Conservation (phyloP, 2,888 invertebrate species). For the Cremastinae sp. region DNA sequence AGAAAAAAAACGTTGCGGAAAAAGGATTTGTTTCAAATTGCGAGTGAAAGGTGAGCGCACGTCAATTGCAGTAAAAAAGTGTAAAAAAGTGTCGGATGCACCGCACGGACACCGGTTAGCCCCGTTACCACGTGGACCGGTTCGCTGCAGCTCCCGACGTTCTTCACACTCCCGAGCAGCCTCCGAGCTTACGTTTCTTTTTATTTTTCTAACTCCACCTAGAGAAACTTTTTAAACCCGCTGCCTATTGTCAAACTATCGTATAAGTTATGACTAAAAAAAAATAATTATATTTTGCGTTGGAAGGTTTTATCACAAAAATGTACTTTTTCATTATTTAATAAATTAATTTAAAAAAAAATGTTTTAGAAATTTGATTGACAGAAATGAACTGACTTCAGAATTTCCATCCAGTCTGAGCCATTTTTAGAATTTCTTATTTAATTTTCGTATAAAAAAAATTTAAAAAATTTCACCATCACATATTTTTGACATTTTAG, state of each 20-base stretch:
- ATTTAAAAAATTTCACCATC: not conserved
- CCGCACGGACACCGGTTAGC: slow-evolving; percentile 16
- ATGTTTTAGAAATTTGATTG: no score
- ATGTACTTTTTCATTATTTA: not conserved
- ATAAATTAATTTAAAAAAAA: not conserved
- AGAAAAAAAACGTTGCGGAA: not conserved
- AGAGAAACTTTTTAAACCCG: not conserved
- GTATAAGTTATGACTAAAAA: no score
- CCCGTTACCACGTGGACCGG: slow-evolving; percentile 51
- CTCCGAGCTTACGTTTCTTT: not conserved
- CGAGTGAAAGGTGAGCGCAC: slow-evolving; percentile 1
- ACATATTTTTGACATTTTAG: not conserved
- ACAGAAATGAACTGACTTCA: no score
- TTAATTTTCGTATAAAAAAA: not conserved
- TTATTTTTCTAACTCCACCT: not conserved
- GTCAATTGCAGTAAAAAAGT: not conserved
- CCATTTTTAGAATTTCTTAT: no score
- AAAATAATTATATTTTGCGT: no score
- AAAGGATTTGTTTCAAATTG: not conserved
- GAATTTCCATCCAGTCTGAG: no score
- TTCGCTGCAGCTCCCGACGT: not conserved
- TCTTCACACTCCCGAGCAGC: slow-evolving; percentile 10
- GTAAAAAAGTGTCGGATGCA: slow-evolving; percentile 8
- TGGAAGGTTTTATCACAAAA: not conserved
- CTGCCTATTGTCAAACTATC: not conserved